Evolutionary conservation across 2,888 invertebrate genomes (phyloP).

Genomic region (Lysandra coridon): DNA sequence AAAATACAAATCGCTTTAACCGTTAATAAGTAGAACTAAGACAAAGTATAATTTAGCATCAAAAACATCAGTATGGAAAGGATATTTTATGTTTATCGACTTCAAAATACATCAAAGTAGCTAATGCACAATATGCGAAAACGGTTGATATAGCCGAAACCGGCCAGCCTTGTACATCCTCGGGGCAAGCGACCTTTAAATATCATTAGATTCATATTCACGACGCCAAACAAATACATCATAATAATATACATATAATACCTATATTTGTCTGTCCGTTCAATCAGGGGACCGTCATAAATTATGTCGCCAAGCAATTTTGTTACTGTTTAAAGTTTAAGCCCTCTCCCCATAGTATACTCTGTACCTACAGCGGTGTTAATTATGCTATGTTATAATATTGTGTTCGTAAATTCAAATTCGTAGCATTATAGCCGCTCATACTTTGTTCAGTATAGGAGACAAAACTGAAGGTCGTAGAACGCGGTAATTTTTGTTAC

Average conservation of each 20-base stretch:
- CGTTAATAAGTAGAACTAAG: not conserved
- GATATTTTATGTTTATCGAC: not conserved
- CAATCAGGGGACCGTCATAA: not conserved
- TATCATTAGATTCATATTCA: conserved; percentile 30
- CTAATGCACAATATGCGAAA: conserved; percentile 6
- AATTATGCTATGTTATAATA: no score
- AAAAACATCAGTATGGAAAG: no score
- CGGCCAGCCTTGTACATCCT: conserved; percentile 2
- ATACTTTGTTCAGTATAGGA: no score
- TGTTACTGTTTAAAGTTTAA: no score
- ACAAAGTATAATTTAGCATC: not conserved
- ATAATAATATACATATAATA: not conserved
- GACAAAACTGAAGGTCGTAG: no score
- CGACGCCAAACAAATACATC: not conserved
- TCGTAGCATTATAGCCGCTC: no score
- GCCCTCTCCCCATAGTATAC: no score
- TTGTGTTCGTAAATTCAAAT: no score
- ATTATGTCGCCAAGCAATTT: no score
- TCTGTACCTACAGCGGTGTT: no score
- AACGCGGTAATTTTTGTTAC: no score
- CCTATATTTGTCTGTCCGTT: not conserved
- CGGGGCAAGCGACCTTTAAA: conserved; percentile 28
- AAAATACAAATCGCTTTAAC: no score
- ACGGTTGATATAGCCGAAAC: not conserved
- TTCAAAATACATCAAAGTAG: not conserved